Conservation (phyloP, 2,797 vertebrate genomes). For the Bradypus variegatus region DNA sequence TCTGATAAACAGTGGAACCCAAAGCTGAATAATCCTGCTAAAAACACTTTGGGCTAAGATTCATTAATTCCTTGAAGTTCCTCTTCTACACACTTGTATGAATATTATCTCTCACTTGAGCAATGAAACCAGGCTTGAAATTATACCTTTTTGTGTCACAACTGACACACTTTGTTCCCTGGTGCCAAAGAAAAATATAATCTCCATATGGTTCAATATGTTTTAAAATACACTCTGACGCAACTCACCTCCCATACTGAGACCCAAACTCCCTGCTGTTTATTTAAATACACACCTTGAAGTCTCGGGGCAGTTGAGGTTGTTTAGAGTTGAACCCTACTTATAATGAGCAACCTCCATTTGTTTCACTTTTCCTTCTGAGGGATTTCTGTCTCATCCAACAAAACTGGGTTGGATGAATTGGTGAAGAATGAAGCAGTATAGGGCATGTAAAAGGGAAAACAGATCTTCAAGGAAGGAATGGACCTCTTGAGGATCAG, state of each 20-base stretch:
- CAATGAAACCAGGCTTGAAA: conserved; percentile 31
- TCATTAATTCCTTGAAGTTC: not conserved
- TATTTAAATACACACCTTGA: not conserved
- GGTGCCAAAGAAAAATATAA: conserved; percentile 33
- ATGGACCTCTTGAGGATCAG: not conserved
- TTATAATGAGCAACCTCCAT: not conserved
- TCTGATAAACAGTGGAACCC: not conserved
- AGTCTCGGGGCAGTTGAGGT: not conserved
- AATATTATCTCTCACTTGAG: not conserved
- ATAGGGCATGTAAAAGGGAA: not conserved
- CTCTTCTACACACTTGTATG: not conserved
- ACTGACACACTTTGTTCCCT: conserved; percentile 16
- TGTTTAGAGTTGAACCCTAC: not conserved
- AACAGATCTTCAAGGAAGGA: not conserved
- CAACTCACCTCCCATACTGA: conserved; percentile 26
- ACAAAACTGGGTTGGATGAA: not conserved
- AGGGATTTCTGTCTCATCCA: not conserved
- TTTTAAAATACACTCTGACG: conserved; percentile 41
- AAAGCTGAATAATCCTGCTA: not conserved
- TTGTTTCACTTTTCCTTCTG: conserved; percentile 1
- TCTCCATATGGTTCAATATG: not conserved
- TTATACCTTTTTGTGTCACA: conserved; percentile 18
- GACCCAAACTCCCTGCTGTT: not conserved
- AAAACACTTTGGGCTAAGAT: not conserved
- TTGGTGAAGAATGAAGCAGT: not conserved